phyloP scores from a whole-genome alignment of 2,888 invertebrate species.

The Abrostola tripartita region DNA sequence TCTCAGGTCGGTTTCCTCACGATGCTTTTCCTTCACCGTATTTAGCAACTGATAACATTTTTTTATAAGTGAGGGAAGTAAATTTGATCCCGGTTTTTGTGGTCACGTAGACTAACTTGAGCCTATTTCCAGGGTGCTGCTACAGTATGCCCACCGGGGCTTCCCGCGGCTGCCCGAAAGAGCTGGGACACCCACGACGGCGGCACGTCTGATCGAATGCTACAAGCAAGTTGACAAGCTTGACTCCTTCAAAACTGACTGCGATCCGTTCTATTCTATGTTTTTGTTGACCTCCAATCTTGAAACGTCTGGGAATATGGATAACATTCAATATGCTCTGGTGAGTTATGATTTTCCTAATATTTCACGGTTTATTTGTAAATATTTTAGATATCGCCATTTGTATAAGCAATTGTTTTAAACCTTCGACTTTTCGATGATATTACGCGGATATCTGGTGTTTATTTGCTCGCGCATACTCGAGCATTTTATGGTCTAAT shows the following conservation, averaged over 20 bases:
- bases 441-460: too few species aligned
- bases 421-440: too few species aligned
- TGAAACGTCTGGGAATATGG: conserved; percentile 89
- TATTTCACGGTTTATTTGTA: background rate
- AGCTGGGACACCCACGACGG: conserved; percentile 57
- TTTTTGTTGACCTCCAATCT: conserved; percentile 92
- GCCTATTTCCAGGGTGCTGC: conserved; percentile 83
- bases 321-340: conserved; percentile 91
- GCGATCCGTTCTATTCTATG: conserved; percentile 89
- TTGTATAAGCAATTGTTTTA: background rate
- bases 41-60: too few species aligned
- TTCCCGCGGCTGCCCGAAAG: conserved; percentile 60
- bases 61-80: too few species aligned
- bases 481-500: too few species aligned
- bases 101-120: background rate
- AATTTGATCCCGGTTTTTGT: background rate
- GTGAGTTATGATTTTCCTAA: conserved; percentile 80
- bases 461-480: too few species aligned
- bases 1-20: too few species aligned
- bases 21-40: too few species aligned
- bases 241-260: conserved; percentile 76
- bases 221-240: conserved; percentile 74
- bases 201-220: conserved; percentile 70
- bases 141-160: conserved; percentile 81
- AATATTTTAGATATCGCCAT: background rate